Evolutionary conservation across 2,888 invertebrate genomes (phyloP), one percentile per base, ranked within the genome.

Genomic region (Leptura quadrifasciata): DNA sequence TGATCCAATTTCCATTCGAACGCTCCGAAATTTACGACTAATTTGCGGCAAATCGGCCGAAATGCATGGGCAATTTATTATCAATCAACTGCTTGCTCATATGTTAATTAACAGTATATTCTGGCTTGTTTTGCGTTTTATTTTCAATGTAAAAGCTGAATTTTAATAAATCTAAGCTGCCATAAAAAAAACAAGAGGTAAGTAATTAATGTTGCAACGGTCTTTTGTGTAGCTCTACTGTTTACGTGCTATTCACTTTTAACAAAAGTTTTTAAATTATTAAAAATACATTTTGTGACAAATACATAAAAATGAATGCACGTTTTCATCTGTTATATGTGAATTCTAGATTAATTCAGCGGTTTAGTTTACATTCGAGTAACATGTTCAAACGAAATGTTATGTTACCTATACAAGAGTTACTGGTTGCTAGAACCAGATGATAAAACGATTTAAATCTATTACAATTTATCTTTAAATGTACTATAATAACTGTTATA

Each of bases 41-140:
- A 74, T 74, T 74, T 74, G 74, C 55, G 68, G 74, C 74, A 69
- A 74, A 74, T 74, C 68, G 69, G 69, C 58, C 68, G 74, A 69
- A 69, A 74, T 69, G 69, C 69, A 69, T 69, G 68, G 69, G 21
- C 69, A 74, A 74, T 74, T 74, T 74, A 63, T 69, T 74, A 68
- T 74, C 68, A 69, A 74, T 69, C 69, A 74, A 61, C 60, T 69
- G 61, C 69, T 69, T 61, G 68, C 61, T 74, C 74, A 63, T 74
- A 74, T 74, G 74, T 61, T 74, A 61, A 74, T 74, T 69, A 74
- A 74, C 69, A 35, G 61, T 63, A 58, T 69, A 68, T 61, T 58
- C 63, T 61, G 18, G 27, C 12, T 47, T 65, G 52, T n/a, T 67
- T 31, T 55, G 17, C 39, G 20, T 58, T 58, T 47, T 47, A 24